Percentiles rank a stretch among this genome's conserved stretches.
Conservation (phyloP, 2,888 invertebrate species). For the Drosophila ustulata region DNA sequence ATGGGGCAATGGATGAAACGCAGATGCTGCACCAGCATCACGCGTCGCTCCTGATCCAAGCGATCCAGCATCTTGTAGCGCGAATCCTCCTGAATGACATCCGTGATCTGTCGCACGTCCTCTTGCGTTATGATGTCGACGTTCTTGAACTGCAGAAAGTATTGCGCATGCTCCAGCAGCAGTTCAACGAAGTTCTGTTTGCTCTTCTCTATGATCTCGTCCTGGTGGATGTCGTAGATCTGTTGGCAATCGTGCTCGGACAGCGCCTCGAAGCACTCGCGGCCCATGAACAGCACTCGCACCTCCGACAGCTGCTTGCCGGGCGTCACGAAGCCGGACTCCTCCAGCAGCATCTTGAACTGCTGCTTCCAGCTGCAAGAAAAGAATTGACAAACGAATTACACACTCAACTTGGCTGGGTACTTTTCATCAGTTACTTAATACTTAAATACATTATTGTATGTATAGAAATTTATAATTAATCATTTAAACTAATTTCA, state of each 20-base stretch:
- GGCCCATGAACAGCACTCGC: slow-evolving; percentile 95
- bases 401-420: neutral
- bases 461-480: too few species aligned
- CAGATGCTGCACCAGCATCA: slow-evolving; percentile 97
- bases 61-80: slow-evolving; percentile 97
- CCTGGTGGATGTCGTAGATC: slow-evolving; percentile 97
- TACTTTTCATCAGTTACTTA: neutral
- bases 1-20: slow-evolving; percentile 98
- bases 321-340: slow-evolving; percentile 97
- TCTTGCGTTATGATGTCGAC: slow-evolving; percentile 97
- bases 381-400: neutral
- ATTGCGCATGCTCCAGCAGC: slow-evolving; percentile 95
- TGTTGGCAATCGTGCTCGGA: slow-evolving; percentile 95
- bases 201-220: slow-evolving; percentile 94
- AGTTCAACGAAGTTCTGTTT: slow-evolving; percentile 97
- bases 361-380: slow-evolving; percentile 93
- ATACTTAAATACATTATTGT: too few species aligned
- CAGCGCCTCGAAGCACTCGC: slow-evolving; percentile 96
- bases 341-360: slow-evolving; percentile 96
- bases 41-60: slow-evolving; percentile 96
- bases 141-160: slow-evolving; percentile 97
- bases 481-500: too few species aligned
- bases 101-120: slow-evolving; percentile 96
- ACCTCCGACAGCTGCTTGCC: slow-evolving; percentile 97
- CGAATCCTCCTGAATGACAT: slow-evolving; percentile 95